Conservation (phyloP, 2,888 invertebrate species). For the Arge pagana region DNA sequence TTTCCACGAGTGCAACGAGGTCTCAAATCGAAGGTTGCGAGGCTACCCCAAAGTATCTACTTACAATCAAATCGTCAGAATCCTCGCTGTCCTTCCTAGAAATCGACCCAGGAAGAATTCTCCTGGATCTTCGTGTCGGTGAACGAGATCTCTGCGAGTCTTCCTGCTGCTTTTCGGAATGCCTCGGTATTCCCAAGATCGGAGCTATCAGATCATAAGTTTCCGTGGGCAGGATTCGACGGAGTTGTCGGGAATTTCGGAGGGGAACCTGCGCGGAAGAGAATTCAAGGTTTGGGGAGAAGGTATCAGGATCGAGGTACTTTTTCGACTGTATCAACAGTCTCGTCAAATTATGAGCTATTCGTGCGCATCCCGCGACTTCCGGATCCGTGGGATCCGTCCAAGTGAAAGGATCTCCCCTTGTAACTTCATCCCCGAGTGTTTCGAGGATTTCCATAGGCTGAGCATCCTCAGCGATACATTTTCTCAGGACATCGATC, state of each 20-base stretch:
- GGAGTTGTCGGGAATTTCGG: slow-evolving; percentile 42
- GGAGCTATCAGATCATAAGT: slow-evolving; percentile 47
- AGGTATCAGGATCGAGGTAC: slow-evolving; percentile 39
- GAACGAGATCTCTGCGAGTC: no score
- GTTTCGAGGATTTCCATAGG: slow-evolving; percentile 31
- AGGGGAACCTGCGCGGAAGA: slow-evolving; percentile 44
- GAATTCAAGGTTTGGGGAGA: slow-evolving; percentile 41
- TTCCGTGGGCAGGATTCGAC: slow-evolving; percentile 39
- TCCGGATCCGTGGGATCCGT: not conserved
- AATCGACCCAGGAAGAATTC: no score
- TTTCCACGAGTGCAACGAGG: not conserved
- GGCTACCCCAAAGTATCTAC: not conserved
- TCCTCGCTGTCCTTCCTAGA: no score
- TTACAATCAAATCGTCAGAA: slow-evolving; percentile 14
- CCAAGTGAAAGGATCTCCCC: not conserved
- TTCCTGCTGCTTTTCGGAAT: no score
- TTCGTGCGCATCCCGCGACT: slow-evolving; percentile 29
- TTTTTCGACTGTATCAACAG: slow-evolving; percentile 46
- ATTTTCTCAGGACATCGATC: slow-evolving; percentile 26
- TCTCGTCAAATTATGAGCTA: slow-evolving; percentile 40
- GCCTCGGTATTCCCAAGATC: slow-evolving; percentile 43
- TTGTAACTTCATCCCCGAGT: slow-evolving; percentile 33
- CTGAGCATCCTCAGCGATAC: slow-evolving; percentile 23
- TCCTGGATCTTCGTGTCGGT: not conserved
- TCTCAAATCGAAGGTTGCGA: not conserved